Percentiles rank a stretch among this genome's conserved stretches.
phyloP scores from a whole-genome alignment of 2,888 invertebrate species.

The Deroplatys truncata region DNA sequence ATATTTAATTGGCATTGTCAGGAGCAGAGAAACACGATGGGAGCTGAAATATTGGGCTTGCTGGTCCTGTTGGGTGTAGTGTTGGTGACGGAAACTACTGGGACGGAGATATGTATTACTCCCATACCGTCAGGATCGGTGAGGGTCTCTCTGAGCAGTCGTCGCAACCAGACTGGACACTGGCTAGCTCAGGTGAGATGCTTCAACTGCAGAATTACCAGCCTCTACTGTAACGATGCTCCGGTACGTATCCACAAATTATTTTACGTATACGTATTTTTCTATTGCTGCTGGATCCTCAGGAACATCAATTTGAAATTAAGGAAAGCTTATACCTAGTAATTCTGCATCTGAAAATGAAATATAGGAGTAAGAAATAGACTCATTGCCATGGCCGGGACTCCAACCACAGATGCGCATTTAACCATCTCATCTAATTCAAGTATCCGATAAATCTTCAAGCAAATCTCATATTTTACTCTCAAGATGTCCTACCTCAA shows the following conservation, averaged over 20 bases:
- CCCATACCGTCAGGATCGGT: neutral
- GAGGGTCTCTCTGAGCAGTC: neutral
- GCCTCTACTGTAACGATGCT: neutral
- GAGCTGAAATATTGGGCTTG: neutral
- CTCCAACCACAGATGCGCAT: too few relatives aligned
- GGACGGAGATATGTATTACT: neutral
- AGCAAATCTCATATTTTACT: too few relatives aligned
- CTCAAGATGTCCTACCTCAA: too few relatives aligned
- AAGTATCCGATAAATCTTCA: too few relatives aligned
- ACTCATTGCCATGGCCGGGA: too few relatives aligned
- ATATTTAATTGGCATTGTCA: neutral
- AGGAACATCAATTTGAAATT: too few relatives aligned
- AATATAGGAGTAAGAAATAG: too few relatives aligned
- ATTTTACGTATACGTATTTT: too few relatives aligned
- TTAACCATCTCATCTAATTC: too few relatives aligned
- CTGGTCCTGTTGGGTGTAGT: neutral
- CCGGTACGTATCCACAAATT: neutral
- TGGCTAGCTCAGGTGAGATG: neutral
- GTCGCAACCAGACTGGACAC: neutral
- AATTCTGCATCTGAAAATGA: too few relatives aligned
- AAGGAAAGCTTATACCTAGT: too few relatives aligned
- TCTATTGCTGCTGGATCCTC: too few relatives aligned
- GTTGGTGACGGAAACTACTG: neutral
- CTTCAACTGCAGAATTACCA: neutral
- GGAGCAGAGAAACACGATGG: neutral